Base-by-base conservation (phyloP, 2,797 vertebrate genomes). In the Lindbergichthys nudifrons region DNA sequence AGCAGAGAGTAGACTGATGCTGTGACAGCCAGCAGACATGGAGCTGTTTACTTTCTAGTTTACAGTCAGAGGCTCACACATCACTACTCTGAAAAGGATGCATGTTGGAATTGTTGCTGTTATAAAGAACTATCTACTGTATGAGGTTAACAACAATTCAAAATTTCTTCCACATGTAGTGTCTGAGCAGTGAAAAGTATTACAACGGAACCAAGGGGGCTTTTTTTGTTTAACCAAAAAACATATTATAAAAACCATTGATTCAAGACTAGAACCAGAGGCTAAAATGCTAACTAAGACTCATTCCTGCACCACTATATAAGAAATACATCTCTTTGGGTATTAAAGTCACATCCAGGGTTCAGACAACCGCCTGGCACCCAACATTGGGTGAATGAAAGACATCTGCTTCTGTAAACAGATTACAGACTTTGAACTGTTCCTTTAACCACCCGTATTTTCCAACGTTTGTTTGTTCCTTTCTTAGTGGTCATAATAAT, bases 21-120 rank as follows among this genome's bases (percentile, higher is more conserved):
- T 30, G 21, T 73, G 65, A 77, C 58, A 68, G 21, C 15, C 53
- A 59, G 48, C 46, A 74, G 45, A 59, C n/a, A 53, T 32, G 68
- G 11, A 32, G n/a, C 53, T 52, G 46, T 19, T n/a, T 30, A 3
- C 39, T n/a, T 12, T 50, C 43, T 41, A 18, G 2, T 23, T 53
- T 32, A 67, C 42, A 45, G 8, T 16, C 42, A 32, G 11, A 39
- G 45, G 14, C 47, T 53, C 2, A 50, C 10, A 14, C 30, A 6
- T 19, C 41, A 15, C 65, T 32, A 54, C 13, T 66, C 16, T 21
- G 19, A 52, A 26, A 19, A 42, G 5, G n/a, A 51, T 16, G 32
- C 23, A 39, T 56, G 30, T 19, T 39, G 32, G 18, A n/a, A 11
- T 39, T 3, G 12, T 19, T 19, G n/a, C 26, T 48, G 47, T 42